A percentile compares a stretch with the other conserved stretches of the same genome.
Conservation (phyloP, 2,797 vertebrate species). For the Pteronotus mesoamericanus region DNA sequence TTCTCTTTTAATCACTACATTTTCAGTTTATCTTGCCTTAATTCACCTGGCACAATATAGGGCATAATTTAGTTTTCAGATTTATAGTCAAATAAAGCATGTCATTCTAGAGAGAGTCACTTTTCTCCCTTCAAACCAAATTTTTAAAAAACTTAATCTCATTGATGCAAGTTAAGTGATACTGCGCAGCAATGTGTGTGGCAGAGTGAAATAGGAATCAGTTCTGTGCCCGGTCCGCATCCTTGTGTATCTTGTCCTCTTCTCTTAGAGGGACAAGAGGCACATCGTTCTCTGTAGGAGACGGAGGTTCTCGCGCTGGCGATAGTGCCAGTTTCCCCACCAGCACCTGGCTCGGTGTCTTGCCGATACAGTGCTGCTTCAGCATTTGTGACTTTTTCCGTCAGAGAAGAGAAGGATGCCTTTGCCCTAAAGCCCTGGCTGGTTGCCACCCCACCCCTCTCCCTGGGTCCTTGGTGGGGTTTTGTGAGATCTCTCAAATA, state of each 20-base stretch:
- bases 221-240: accelerated
- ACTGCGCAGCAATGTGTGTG: accelerated
- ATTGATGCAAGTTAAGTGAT: neutral
- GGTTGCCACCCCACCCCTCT: neutral
- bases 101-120: neutral
- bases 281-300: neutral
- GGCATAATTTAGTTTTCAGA: neutral
- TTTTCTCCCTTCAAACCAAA: neutral
- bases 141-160: neutral
- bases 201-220: too few relatives aligned
- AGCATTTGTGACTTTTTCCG: neutral
- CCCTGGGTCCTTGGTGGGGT: neutral
- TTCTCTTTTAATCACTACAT: neutral
- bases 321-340: neutral
- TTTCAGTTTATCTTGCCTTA: neutral
- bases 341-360: accelerated
- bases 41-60: neutral
- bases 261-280: neutral
- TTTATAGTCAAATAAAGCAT: neutral
- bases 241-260: neutral
- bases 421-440: neutral
- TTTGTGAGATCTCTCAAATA: neutral
- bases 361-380: neutral
- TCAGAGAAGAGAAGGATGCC: neutral
- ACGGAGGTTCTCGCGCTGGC: neutral